Evolutionary conservation across 2,888 invertebrate species (phyloP).

Genomic region (Spodoptera exigua): DNA sequence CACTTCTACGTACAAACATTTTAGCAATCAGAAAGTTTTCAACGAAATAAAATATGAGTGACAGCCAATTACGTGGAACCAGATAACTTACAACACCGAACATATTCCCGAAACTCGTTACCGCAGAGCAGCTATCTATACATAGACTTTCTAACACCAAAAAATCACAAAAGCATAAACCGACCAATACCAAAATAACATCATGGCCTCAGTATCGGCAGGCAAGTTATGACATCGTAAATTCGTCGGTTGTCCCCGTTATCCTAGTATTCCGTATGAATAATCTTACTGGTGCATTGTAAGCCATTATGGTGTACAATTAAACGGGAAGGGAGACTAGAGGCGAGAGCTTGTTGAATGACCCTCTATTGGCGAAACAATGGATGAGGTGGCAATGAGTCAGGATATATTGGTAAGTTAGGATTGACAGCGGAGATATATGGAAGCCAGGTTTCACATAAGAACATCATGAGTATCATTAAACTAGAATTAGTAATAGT

Average conservation of each 20-base stretch:
- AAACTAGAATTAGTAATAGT: too few species aligned
- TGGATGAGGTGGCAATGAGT: constrained; percentile 16
- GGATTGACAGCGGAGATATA: neutral
- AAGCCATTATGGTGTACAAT: constrained; percentile 36
- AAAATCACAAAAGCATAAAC: too few species aligned
- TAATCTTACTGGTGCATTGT: constrained; percentile 47
- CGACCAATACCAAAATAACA: constrained; percentile 34
- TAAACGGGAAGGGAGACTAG: constrained; percentile 30
- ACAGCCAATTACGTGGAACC: too few species aligned
- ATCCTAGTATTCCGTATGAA: constrained; percentile 55
- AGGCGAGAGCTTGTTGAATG: constrained; percentile 24
- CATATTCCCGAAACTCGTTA: too few species aligned
- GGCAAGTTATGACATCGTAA: constrained; percentile 74
- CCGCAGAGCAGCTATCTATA: too few species aligned
- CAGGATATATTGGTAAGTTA: constrained; percentile 1
- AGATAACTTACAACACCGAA: too few species aligned
- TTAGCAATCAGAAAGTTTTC: too few species aligned
- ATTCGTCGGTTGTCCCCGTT: constrained; percentile 69
- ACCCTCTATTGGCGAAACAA: constrained; percentile 8
- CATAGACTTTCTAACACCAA: too few species aligned
- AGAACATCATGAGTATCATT: too few species aligned
- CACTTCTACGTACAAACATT: too few species aligned
- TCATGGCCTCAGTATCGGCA: constrained; percentile 50
- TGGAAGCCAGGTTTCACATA: too few species aligned
- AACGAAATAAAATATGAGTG: too few species aligned